Evolutionary conservation across 2,797 vertebrate species (phyloP), one percentile per base, ranked within the genome.

Genomic region (Meriones psammophilus): DNA sequence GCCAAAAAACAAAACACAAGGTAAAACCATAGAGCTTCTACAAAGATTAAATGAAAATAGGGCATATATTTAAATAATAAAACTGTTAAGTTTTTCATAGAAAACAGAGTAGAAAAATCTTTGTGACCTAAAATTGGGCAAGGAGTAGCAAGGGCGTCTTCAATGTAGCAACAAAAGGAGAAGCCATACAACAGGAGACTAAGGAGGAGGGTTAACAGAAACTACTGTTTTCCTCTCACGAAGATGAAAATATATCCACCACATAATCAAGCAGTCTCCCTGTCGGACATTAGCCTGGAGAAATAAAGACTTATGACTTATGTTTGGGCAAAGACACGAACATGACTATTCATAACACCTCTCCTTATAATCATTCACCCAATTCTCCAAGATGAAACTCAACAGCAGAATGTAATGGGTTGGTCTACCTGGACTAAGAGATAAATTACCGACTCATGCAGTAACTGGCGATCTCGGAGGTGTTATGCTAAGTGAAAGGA

Each of bases 61-160:
- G 36, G 89, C 13, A 9, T 87, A 30, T 83, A 39, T 78, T 39
- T 95, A 88, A 76, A 10, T 85, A 4, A 36, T 69, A 62, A 89
- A 81, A 86, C 73, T 85, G 24, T 73, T 58, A 78, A 71, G 22
- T 42, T 56, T 92, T 64, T 64, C 33, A 76, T 90, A 60, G 46
- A 90, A 92, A 96, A 50, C 1, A 22, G 18, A 86, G 26, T 22
- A 73, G 42, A 85, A 87, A 58, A 96, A 81, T 93, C 26, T 89
- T 80, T 86, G 46, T 89, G 33, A 77, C 22, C 73, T 26, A 84
- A 6, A 5, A 66, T 50, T 54, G 36, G 56, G 46, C 58, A 78
- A 68, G 91, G n/a, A 30, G 3, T 56, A 58, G 15, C 56, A 58
- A 58, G 14, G 56, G 4, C 15, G 56, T 93, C 69, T 93, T 83